These are phyloP conservation scores for Callocephalon fimbriatum DNA, from an alignment of 2,113 vertebrate species.

Conservation along the genomic window DNA sequence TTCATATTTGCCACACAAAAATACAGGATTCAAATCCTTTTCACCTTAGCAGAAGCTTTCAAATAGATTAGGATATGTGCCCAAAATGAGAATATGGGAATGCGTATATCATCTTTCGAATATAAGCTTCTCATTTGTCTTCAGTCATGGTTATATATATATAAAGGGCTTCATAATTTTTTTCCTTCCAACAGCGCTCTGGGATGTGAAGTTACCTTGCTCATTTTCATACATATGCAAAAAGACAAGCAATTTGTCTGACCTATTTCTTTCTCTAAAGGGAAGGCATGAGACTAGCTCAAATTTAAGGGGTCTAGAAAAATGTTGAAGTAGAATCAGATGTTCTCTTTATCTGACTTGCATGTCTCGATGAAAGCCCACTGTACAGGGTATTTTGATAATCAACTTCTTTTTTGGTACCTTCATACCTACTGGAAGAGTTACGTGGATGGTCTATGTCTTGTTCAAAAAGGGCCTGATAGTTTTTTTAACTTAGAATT, in stretches of 20 bases:
- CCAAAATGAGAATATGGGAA: background rate
- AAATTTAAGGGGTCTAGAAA: background rate
- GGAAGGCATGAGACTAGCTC: background rate
- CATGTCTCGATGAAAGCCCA: background rate
- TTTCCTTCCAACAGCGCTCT: background rate
- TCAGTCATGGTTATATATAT: background rate
- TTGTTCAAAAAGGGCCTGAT: background rate
- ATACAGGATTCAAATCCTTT: background rate
- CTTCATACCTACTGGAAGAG: background rate
- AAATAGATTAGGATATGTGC: background rate
- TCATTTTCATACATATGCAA: conserved; percentile 22
- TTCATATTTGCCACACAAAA: background rate
- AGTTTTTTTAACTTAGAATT: background rate
- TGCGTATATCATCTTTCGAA: background rate
- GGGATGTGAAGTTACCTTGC: background rate
- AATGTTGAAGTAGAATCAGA: background rate
- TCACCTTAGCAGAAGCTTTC: background rate
- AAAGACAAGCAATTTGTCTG: background rate
- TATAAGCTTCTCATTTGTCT: background rate
- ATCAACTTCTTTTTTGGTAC: background rate
- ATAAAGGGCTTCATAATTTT: background rate
- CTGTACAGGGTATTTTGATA: background rate
- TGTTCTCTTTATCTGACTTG: background rate
- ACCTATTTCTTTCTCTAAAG: conserved; percentile 22
- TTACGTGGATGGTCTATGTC: rapidly evolving